A percentile compares a stretch with the other conserved stretches of the same genome.
Conservation (phyloP, 2,113 vertebrate genomes). For the Tautogolabrus adspersus region DNA sequence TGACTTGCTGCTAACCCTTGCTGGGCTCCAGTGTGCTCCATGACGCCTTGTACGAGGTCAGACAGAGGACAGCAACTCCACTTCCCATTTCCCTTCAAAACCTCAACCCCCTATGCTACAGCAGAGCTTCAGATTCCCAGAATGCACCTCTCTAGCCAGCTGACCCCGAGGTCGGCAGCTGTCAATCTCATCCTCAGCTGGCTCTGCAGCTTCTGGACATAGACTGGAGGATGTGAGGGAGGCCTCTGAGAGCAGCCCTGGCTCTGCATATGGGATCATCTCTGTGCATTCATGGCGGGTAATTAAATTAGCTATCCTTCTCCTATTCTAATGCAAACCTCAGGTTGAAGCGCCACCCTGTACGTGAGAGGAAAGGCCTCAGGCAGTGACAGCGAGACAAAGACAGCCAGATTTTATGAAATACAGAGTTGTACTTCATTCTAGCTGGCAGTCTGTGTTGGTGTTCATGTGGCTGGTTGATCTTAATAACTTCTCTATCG, state of each 20-base stretch:
- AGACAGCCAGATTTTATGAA: conserved; percentile 54
- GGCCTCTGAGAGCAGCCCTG: conserved; percentile 78
- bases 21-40: conserved; percentile 55
- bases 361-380: conserved; percentile 79
- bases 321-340: conserved; percentile 86
- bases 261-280: conserved; percentile 84
- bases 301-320: conserved; percentile 86
- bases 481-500: conserved; percentile 38
- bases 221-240: conserved; percentile 76
- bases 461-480: conserved; percentile 48
- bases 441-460: conserved; percentile 34
- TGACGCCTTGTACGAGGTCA: conserved; percentile 72
- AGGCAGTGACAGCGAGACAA: conserved; percentile 67
- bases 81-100: conserved; percentile 64
- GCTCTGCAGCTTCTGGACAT: conserved; percentile 77
- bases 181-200: conserved; percentile 84
- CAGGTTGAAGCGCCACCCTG: conserved; percentile 82
- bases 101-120: conserved; percentile 46
- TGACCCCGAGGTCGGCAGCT: conserved; percentile 83
- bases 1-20: conserved; percentile 36
- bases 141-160: conserved; percentile 79
- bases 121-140: conserved; percentile 73
- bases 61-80: conserved; percentile 77
- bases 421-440: conserved; percentile 55
- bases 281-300: conserved; percentile 85